These are phyloP conservation scores for Stratiomys singularior DNA, from an alignment of 2,888 invertebrate species.

Conservation along the genomic window DNA sequence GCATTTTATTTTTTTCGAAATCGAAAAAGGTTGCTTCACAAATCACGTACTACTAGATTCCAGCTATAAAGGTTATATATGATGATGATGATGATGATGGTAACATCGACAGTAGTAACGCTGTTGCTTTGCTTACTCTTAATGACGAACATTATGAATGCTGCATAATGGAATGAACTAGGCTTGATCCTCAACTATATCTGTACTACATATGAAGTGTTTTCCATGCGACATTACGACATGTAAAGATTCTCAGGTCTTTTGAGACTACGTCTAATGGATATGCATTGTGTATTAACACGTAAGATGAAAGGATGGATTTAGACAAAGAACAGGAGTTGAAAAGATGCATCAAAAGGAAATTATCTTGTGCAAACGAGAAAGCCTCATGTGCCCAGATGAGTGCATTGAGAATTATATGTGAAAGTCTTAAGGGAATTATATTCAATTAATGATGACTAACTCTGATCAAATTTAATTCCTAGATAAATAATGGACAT, in stretches of 20 bases:
- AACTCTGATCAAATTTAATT: too few relatives aligned
- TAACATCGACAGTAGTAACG: neutral
- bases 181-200: neutral
- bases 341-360: constrained; percentile 3
- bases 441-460: too few relatives aligned
- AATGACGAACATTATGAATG: neutral
- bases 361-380: neutral
- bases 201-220: neutral
- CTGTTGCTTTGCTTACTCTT: neutral
- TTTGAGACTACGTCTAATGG: constrained; percentile 24
- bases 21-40: neutral
- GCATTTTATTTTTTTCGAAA: neutral
- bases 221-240: neutral
- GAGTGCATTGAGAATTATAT: neutral
- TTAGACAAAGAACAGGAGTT: neutral
- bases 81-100: constrained; percentile 6
- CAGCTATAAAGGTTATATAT: constrained; percentile 10
- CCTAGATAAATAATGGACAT: too few relatives aligned
- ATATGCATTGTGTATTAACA: neutral
- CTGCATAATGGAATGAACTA: neutral
- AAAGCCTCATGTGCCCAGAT: neutral
- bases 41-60: neutral
- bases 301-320: neutral
- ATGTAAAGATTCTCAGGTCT: neutral
- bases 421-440: too few relatives aligned